Evolutionary conservation across 2,888 invertebrate genomes (phyloP), one percentile per base, ranked within the genome.

Genomic region (Hirtodrosophila confusa): DNA sequence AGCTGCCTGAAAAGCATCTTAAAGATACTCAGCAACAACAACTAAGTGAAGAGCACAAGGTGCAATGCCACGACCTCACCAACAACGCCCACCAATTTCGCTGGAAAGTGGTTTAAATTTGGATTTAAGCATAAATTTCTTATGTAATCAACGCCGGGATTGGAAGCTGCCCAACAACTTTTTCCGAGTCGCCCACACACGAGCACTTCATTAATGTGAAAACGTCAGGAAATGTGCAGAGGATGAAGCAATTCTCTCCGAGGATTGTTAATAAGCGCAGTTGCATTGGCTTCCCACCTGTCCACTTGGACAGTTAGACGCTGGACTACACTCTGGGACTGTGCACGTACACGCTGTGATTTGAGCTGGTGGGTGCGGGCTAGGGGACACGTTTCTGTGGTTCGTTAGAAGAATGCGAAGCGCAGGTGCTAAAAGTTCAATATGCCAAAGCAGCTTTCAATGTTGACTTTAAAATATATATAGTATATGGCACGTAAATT

Each of bases 51-150:
- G 10, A 7, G 8, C 7, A 24, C 33, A 40, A 39, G 43, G 49
- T 57, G 61, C 47, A 67, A 36, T 56, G 56, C 53, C 63, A 62
- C 51, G 43, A 69, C 57, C 54, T 56, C 45, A 56, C 56, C 44
- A 62, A 66, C 17, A 77, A 41, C 55, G 41, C 36, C 33, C 40
- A 37, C 36, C 24, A 64, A 50, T 44, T 50, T 23, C 12, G 35
- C 36, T 23, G 1, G 55, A 53, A 62, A 61, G 57, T 45, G 63
- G 53, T 72, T 74, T 72, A 71, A 86, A 86, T 86, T 86, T 86
- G 79, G 88, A 86, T 88, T 82, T 72, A 58, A 62, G 57, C 88
- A 87, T 87, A 86, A 85, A 88, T 86, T 87, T 78, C 77, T 87
- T 76, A 79, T 88, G 88, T 82, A 86, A 87, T 86, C 85, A 88